Evolutionary conservation across 1,140 invertebrate species (phyloP), one percentile per base, ranked within the genome.

Genomic region (Halesus radiatus): DNA sequence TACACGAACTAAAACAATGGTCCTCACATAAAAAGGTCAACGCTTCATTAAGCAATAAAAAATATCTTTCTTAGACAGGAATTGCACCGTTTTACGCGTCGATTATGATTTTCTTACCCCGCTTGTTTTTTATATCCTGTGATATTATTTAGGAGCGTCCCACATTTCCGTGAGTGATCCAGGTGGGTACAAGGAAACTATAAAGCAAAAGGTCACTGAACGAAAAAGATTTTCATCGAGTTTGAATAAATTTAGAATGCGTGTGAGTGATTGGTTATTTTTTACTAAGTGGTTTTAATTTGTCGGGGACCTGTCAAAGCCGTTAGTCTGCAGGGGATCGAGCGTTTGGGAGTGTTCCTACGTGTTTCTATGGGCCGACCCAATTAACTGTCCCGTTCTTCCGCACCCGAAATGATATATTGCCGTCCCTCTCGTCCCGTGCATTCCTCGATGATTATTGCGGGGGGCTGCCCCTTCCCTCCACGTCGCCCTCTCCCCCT

Each of bases 311-410:
- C 66, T 37, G 66, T 70, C 32, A 45, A 20, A 45, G 37, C 66
- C 37, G 66, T 70, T 70, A 70, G 66, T 45, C 52, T 52, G 32
- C 66, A n/a, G 66, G n/a, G 70, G 52, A 20, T 26, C 52, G 54
- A 74, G 50, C 50, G 26, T 74, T 74, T 74, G 70, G 70, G 70
- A 74, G 70, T 74, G 68, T 72, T 72, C 68, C 32, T 72, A 72
- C 56, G 32, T 37, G 58, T 77, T 64, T 77, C 75, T 77, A 77
- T 52, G 79, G 81, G 66, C 76, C 81, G 81, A 83, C 81, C 81
- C 81, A 83, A 78, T 83, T 83, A 80, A 58, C 62, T 75, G 53
- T 83, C 81, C 74, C 75, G 60, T 58, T 83, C 81, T 68, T 68
- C 72, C 76, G 70, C 79, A 75, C 76, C 62, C 45, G 37, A 68